A percentile compares a stretch with the other conserved stretches of the same genome.
These are phyloP conservation scores for Leptobrachium leishanense DNA, from an alignment of 2,113 vertebrate genomes.

Conservation along the genomic window DNA sequence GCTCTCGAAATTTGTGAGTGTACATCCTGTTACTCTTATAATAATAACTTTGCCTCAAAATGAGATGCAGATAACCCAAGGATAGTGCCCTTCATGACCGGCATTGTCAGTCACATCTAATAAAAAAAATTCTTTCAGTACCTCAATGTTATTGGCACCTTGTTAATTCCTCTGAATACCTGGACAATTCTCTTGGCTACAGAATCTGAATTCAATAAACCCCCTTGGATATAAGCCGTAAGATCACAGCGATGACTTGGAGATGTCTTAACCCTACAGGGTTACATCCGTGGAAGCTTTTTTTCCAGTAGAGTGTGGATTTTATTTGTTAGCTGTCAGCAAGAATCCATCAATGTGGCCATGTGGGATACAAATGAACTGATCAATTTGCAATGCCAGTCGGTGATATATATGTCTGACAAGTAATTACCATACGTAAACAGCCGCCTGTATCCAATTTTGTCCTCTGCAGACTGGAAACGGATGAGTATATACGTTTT, in stretches of 20 bases:
- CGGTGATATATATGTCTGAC: slow-evolving; percentile 52
- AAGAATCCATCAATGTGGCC: slow-evolving; percentile 45
- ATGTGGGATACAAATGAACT: slow-evolving; percentile 47
- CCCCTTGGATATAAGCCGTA: slow-evolving; percentile 44
- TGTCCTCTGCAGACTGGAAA: slow-evolving; percentile 56
- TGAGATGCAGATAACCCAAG: too few species aligned
- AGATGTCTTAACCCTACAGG: slow-evolving; percentile 7
- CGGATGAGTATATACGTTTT: background rate
- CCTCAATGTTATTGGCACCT: background rate
- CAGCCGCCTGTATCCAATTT: slow-evolving; percentile 54
- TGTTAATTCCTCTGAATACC: slow-evolving; percentile 47
- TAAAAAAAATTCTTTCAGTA: too few species aligned
- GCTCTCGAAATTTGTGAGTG: too few species aligned
- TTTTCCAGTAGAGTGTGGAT: slow-evolving; percentile 41
- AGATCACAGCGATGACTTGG: slow-evolving; percentile 31
- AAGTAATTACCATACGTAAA: slow-evolving; percentile 58
- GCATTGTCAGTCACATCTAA: too few species aligned
- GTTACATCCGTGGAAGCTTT: background rate
- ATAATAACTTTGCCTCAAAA: too few species aligned
- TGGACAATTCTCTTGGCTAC: slow-evolving; percentile 26
- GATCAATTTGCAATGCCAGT: slow-evolving; percentile 53
- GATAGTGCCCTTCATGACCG: too few species aligned
- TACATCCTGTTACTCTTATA: too few species aligned
- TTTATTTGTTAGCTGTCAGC: slow-evolving; percentile 53
- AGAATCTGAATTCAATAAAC: slow-evolving; percentile 7